phyloP scores from a whole-genome alignment of 2,888 invertebrate species.

The Notodonta ziczac region DNA sequence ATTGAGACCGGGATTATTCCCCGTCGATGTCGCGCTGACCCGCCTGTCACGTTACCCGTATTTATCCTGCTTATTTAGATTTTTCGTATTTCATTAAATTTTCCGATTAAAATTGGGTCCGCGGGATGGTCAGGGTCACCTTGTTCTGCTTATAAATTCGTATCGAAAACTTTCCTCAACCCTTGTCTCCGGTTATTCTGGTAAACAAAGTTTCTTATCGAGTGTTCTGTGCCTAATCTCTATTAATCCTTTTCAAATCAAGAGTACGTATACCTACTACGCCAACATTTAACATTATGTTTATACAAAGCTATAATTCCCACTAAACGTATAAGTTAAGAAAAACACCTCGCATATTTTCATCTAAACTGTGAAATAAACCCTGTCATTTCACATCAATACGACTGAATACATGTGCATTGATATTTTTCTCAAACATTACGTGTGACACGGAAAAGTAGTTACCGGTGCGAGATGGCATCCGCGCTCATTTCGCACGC shows the following conservation, averaged over 20 bases:
- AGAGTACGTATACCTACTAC: too few species aligned
- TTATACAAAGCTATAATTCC: neutral
- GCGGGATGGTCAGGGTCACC: neutral
- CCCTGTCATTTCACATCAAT: conserved; percentile 32
- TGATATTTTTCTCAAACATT: conserved; percentile 66
- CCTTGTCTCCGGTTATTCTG: neutral
- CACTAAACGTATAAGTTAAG: neutral
- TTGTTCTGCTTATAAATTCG: neutral
- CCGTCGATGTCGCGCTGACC: conserved; percentile 43
- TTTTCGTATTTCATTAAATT: conserved; percentile 39
- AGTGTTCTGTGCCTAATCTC: too few species aligned
- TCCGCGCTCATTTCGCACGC: conserved; percentile 67
- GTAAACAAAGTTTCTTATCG: neutral
- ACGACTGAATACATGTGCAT: conserved; percentile 26
- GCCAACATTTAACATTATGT: too few species aligned
- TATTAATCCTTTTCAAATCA: too few species aligned
- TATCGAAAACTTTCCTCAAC: neutral
- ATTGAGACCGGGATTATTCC: conserved; percentile 54
- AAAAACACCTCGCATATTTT: conserved; percentile 21
- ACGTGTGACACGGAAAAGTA: conserved; percentile 77
- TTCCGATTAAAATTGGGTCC: conserved; percentile 38
- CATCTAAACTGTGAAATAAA: conserved; percentile 43
- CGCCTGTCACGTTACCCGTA: conserved; percentile 38
- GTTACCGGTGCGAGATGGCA: conserved; percentile 80
- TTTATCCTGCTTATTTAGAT: conserved; percentile 35